Conservation (phyloP, 2,113 vertebrate genomes). For the Aspidoscelis tigris region DNA sequence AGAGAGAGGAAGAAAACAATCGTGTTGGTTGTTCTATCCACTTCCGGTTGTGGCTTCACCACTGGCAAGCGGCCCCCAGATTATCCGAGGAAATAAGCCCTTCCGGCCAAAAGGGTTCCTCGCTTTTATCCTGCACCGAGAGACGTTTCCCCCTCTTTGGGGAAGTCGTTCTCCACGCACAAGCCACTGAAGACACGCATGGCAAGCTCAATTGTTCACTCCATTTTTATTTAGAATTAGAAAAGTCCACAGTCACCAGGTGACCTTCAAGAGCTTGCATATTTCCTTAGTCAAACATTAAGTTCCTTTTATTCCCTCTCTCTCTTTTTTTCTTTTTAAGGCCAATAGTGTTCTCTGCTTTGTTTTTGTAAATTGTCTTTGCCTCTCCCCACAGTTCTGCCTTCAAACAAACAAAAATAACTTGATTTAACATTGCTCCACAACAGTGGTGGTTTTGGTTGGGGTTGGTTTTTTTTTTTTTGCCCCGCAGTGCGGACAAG, state of each 20-base stretch:
- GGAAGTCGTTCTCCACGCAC: no score
- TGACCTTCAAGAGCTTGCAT: slow-evolving; percentile 49
- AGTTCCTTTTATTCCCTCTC: background rate
- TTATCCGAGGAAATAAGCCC: no score
- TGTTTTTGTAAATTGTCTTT: slow-evolving; percentile 5
- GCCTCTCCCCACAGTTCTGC: slow-evolving; percentile 5
- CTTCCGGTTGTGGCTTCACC: background rate
- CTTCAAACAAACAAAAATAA: slow-evolving; percentile 2
- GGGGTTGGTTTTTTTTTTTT: background rate
- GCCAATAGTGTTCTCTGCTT: slow-evolving; percentile 30
- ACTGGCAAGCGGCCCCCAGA: no score
- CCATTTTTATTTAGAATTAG: slow-evolving; percentile 44
- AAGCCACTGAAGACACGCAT: background rate
- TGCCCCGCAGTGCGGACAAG: background rate
- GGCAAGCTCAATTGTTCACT: background rate
- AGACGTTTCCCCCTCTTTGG: no score
- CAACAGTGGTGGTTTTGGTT: background rate
- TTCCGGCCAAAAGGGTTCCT: no score
- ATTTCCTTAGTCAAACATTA: slow-evolving; percentile 36
- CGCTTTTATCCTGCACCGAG: no score
- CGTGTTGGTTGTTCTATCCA: no score
- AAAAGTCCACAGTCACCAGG: slow-evolving; percentile 28
- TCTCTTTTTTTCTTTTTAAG: slow-evolving; percentile 7
- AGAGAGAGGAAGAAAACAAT: no score
- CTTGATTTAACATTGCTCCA: background rate